Evolutionary conservation across 1,140 invertebrate species (phyloP).

Genomic region (Nixonia krombeini): DNA sequence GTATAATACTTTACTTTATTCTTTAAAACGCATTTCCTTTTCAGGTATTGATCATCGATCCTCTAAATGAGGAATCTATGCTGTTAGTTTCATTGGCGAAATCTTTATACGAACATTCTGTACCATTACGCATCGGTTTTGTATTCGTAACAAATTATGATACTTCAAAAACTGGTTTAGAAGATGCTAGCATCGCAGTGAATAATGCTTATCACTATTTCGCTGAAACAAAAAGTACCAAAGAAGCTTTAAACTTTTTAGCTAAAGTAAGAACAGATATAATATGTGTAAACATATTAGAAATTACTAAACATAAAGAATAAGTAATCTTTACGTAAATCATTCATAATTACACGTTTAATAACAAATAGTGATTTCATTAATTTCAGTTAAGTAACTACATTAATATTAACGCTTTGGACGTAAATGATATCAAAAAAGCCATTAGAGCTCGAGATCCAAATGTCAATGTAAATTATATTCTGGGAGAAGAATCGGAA

Average conservation of each 20-base stretch:
- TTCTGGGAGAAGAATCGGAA: slow-evolving; percentile 90
- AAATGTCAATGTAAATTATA: slow-evolving; percentile 80
- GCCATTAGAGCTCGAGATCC: slow-evolving; percentile 79
- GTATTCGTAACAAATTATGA: slow-evolving; percentile 84
- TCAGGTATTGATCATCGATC: slow-evolving; percentile 91
- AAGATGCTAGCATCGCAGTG: slow-evolving; percentile 87
- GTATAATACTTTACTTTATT: not conserved
- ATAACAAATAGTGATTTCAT: too few species aligned
- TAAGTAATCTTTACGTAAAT: too few species aligned
- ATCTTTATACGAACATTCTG: slow-evolving; percentile 91
- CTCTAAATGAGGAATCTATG: slow-evolving; percentile 78
- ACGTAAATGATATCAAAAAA: slow-evolving; percentile 79
- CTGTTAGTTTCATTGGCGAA: slow-evolving; percentile 89
- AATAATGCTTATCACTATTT: slow-evolving; percentile 95
- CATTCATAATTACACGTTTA: too few species aligned
- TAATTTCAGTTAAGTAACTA: slow-evolving; percentile 56
- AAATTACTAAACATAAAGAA: not conserved
- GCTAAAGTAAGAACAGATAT: slow-evolving; percentile 78
- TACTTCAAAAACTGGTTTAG: slow-evolving; percentile 74
- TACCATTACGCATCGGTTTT: slow-evolving; percentile 90
- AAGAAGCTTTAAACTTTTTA: slow-evolving; percentile 85
- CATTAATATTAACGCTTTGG: slow-evolving; percentile 69
- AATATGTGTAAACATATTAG: slow-evolving; percentile 15
- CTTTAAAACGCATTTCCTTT: slow-evolving; percentile 35
- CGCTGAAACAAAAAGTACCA: slow-evolving; percentile 80